A percentile compares a stretch with the other conserved stretches of the same genome.
phyloP scores from a whole-genome alignment of 2,113 vertebrate species.

The Ptilorrhoa leucosticta region DNA sequence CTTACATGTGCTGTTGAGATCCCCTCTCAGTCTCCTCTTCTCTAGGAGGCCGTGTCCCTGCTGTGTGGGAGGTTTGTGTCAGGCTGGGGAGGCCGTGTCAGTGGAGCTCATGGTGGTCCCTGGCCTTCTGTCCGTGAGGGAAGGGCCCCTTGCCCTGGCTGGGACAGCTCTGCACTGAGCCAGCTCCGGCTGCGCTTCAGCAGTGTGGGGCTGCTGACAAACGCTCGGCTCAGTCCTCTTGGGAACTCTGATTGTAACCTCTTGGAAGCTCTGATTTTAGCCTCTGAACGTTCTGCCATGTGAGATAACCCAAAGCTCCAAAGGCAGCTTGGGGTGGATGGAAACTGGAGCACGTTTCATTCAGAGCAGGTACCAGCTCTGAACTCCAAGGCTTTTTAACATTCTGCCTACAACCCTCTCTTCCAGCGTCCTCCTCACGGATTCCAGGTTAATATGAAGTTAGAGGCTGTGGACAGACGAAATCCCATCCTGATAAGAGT shows the following conservation, averaged over 20 bases:
- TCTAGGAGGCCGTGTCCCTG: neutral
- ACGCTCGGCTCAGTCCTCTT: neutral
- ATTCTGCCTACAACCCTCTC: neutral
- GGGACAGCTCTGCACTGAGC: neutral
- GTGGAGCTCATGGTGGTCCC: neutral
- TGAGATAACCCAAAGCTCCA: neutral
- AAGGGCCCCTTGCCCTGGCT: neutral
- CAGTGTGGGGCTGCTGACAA: neutral
- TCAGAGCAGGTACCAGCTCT: neutral
- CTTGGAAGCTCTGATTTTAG: neutral
- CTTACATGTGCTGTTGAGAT: neutral
- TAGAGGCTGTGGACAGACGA: conserved; percentile 84
- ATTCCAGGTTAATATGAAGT: conserved; percentile 78
- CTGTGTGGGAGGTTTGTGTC: neutral
- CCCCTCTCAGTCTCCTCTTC: neutral
- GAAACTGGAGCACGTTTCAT: neutral
- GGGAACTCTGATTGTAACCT: neutral
- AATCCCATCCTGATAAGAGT: conserved; percentile 85
- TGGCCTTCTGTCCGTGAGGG: neutral
- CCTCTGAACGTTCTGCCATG: neutral
- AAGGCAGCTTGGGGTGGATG: neutral
- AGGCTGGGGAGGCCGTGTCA: rapidly evolving
- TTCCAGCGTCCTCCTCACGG: conserved; percentile 78
- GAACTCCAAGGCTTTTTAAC: neutral
- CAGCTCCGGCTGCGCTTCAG: neutral